Evolutionary conservation across 1,140 invertebrate species (phyloP).

Genomic region (Cotesia chilonis): DNA sequence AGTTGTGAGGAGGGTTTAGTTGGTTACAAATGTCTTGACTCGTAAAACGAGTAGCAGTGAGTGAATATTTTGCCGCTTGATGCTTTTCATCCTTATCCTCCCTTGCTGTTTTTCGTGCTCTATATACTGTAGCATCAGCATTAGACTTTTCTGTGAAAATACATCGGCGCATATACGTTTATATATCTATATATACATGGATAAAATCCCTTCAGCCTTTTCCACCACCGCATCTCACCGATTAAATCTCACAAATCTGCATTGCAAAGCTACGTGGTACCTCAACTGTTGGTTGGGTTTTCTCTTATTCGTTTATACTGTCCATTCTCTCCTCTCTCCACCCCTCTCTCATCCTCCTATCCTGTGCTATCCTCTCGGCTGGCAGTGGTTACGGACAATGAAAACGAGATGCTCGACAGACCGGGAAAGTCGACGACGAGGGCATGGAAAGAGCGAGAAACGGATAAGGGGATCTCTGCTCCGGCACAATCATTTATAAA

Average conservation of each 20-base stretch:
- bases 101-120: background rate
- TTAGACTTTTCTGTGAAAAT: no score
- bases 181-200: no score
- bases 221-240: constrained; percentile 3
- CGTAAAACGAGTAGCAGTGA: constrained; percentile 34
- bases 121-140: no score
- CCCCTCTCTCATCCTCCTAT: background rate
- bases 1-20: background rate
- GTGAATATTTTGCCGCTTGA: constrained; percentile 16
- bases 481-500: no score
- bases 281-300: constrained; percentile 1
- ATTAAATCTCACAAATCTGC: constrained; percentile 42
- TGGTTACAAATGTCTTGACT: constrained; percentile 30
- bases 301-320: no score
- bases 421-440: constrained; percentile 20
- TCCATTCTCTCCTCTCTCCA: background rate
- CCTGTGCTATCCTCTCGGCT: background rate
- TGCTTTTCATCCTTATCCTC: constrained; percentile 9
- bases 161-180: background rate
- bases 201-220: background rate
- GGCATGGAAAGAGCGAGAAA: constrained; percentile 14
- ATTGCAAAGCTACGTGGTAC: constrained; percentile 43
- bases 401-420: constrained; percentile 22
- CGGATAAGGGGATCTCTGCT: constrained; percentile 3
- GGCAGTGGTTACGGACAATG: constrained; percentile 18